These are phyloP conservation scores for Campoplex capitator DNA, from an alignment of 2,888 invertebrate species.

Conservation along the genomic window DNA sequence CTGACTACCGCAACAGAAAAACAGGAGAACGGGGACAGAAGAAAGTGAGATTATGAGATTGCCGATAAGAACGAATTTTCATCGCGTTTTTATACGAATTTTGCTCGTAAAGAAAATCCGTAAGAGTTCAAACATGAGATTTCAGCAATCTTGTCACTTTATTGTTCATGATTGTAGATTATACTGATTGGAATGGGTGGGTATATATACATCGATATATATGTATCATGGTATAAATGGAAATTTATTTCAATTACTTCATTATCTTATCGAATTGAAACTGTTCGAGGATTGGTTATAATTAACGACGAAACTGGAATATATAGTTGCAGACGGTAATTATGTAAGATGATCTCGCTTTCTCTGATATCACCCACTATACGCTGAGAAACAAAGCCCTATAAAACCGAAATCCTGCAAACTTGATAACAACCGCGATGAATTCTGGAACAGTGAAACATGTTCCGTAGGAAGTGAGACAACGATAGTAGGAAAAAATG, in stretches of 20 bases:
- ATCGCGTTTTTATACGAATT: neutral
- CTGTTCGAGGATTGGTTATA: neutral
- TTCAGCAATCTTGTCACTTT: neutral
- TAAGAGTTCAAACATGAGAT: neutral
- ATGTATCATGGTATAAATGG: neutral
- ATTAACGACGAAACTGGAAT: neutral
- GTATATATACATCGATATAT: neutral
- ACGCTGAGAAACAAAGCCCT: neutral
- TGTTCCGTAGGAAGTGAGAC: no score
- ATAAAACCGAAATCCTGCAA: neutral
- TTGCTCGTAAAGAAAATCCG: constrained; percentile 3
- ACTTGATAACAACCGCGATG: neutral
- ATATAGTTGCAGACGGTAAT: neutral
- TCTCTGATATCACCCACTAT: neutral
- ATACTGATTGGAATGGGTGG: neutral
- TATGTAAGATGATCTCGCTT: neutral
- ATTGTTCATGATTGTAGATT: neutral
- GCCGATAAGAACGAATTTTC: constrained; percentile 16
- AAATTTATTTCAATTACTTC: no score
- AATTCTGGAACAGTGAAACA: constrained; percentile 9
- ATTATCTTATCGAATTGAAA: neutral
- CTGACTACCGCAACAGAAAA: neutral
- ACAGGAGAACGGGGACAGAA: constrained; percentile 8
- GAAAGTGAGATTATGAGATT: constrained; percentile 19
- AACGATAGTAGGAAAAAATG: no score